Conservation (phyloP, 2,797 vertebrate genomes). For the Neosalanx taihuensis region DNA sequence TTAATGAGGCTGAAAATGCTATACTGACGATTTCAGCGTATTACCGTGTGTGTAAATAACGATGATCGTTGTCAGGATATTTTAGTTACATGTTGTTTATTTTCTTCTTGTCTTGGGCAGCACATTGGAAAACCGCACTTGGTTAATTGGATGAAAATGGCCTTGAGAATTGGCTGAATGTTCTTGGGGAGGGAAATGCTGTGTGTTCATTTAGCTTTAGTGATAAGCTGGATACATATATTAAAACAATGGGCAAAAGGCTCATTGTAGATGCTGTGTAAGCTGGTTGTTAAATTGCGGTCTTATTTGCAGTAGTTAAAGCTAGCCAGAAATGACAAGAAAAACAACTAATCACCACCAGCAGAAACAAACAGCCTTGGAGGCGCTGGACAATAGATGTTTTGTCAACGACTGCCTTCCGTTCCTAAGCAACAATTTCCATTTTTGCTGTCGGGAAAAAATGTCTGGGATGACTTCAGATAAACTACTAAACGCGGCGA, state of each 20-base stretch:
- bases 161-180: constrained; percentile 44
- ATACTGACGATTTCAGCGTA: constrained; percentile 26
- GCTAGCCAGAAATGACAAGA: constrained; percentile 57
- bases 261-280: constrained; percentile 31
- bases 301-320: constrained; percentile 31
- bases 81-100: constrained; percentile 36
- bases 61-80: constrained; percentile 29
- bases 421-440: no score
- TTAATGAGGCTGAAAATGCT: constrained; percentile 37
- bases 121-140: constrained; percentile 53
- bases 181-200: constrained; percentile 41
- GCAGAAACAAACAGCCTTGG: constrained; percentile 14
- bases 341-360: constrained; percentile 48
- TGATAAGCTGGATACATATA: constrained; percentile 62
- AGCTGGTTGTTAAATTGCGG: neutral
- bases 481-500: no score
- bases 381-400: no score
- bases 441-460: no score
- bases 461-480: no score
- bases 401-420: no score
- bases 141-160: constrained; percentile 63
- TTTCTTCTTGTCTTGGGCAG: constrained; percentile 31
- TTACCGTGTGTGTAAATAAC: constrained; percentile 53
- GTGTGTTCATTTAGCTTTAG: constrained; percentile 47
- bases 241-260: constrained; percentile 44